phyloP scores from a whole-genome alignment of 2,888 invertebrate species.

The Noctuana brunneofusca region DNA sequence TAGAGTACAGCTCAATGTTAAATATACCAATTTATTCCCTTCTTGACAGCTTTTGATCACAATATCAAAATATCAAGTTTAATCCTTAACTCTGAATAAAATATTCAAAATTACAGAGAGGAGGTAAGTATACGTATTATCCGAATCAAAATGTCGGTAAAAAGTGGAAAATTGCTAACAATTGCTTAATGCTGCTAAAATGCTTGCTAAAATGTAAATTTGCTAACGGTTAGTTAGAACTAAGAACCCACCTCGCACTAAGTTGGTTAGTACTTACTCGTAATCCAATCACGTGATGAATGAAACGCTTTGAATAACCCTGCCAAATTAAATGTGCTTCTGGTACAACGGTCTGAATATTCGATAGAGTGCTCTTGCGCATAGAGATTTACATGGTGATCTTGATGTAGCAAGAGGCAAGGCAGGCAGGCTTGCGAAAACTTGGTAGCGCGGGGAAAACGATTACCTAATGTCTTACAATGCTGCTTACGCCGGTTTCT shows the following conservation, averaged over 20 bases:
- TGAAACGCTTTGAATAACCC: constrained; percentile 43
- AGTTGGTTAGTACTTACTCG: background rate
- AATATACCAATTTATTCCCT: no score
- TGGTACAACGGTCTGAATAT: constrained; percentile 43
- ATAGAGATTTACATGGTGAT: constrained; percentile 55
- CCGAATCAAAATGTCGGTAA: no score
- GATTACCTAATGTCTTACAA: constrained; percentile 68
- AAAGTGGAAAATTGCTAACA: background rate
- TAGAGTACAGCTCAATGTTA: no score
- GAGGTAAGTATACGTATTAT: no score
- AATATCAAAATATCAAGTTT: no score
- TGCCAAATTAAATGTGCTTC: constrained; percentile 49
- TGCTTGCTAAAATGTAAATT: no score
- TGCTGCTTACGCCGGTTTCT: constrained; percentile 44
- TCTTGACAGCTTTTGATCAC: no score
- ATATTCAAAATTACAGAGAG: no score
- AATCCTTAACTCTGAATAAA: background rate
- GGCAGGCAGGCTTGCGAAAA: constrained; percentile 63
- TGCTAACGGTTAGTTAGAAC: background rate
- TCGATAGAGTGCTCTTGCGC: constrained; percentile 51
- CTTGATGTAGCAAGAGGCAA: constrained; percentile 43
- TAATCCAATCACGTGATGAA: constrained; percentile 45
- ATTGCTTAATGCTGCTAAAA: no score
- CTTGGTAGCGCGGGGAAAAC: constrained; percentile 56
- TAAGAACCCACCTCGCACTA: constrained; percentile 5